A percentile compares a stretch with the other conserved stretches of the same genome.
Conservation (phyloP, 1,140 invertebrate genomes). For the Elymnias hypermnestra region DNA sequence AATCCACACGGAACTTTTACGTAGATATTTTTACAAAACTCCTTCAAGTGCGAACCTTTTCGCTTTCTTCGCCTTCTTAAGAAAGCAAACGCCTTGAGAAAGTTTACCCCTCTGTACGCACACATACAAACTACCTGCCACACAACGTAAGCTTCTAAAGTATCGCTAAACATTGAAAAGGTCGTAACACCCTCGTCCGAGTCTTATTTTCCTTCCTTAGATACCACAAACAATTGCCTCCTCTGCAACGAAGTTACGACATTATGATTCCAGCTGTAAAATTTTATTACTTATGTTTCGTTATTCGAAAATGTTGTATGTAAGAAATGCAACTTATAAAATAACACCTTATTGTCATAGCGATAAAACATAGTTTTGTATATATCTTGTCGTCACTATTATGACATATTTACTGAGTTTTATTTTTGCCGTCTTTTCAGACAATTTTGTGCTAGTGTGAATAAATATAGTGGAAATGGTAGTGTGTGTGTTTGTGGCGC, state of each 20-base stretch:
- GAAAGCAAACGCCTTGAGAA: constrained; percentile 63
- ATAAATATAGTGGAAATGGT: constrained; percentile 21
- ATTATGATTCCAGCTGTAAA: constrained; percentile 13
- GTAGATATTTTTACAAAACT: constrained; percentile 66
- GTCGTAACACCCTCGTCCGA: constrained; percentile 18
- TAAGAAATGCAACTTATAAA: constrained; percentile 1
- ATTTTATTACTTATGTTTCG: background rate
- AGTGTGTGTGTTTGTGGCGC: constrained; percentile 42
- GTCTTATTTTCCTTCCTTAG: background rate
- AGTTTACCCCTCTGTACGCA: constrained; percentile 49
- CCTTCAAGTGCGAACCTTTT: constrained; percentile 68
- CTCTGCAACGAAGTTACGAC: constrained; percentile 17
- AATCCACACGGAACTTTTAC: constrained; percentile 32
- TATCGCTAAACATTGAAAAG: constrained; percentile 23
- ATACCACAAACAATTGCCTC: background rate
- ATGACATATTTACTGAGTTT: constrained; percentile 9
- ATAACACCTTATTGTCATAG: constrained; percentile 7
- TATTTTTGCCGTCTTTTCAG: constrained; percentile 54
- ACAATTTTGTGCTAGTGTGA: constrained; percentile 33
- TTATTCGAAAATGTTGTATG: constrained; percentile 15
- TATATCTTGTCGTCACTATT: background rate
- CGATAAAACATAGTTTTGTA: constrained; percentile 21
- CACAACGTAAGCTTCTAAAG: background rate
- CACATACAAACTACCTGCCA: constrained; percentile 29
- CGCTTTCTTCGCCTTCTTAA: constrained; percentile 72